These are phyloP conservation scores for Manis crassicaudata DNA, from an alignment of 2,797 vertebrate genomes.

Conservation along the genomic window DNA sequence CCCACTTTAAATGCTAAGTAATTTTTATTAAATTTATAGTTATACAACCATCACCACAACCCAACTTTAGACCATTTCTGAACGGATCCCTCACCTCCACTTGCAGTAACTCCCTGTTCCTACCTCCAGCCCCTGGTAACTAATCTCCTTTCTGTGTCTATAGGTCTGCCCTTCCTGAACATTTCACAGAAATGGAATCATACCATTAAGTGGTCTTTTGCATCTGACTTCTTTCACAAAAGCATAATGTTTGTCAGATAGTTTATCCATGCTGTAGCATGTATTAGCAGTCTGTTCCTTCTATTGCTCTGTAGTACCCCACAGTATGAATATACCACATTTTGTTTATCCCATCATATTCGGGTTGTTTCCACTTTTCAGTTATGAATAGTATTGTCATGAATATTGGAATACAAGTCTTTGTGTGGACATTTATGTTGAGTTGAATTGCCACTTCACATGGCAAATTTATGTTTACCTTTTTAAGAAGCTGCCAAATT, in stretches of 20 bases:
- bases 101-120: neutral
- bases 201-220: neutral
- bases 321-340: neutral
- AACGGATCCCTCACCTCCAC: neutral
- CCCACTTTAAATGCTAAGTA: neutral
- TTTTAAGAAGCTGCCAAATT: neutral
- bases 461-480: neutral
- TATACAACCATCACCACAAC: neutral
- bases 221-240: neutral
- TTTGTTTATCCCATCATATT: neutral
- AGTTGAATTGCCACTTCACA: neutral
- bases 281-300: neutral
- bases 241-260: neutral
- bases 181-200: neutral
- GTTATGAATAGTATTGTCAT: neutral
- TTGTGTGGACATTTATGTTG: neutral
- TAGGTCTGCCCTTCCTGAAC: neutral
- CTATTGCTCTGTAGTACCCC: neutral
- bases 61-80: neutral
- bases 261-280: neutral
- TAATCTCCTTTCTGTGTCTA: neutral
- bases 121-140: neutral
- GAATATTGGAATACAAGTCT: neutral
- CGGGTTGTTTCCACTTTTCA: neutral
- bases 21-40: neutral